Base-by-base conservation (phyloP, 2,113 vertebrate species). In the Vireo altiloquus region DNA sequence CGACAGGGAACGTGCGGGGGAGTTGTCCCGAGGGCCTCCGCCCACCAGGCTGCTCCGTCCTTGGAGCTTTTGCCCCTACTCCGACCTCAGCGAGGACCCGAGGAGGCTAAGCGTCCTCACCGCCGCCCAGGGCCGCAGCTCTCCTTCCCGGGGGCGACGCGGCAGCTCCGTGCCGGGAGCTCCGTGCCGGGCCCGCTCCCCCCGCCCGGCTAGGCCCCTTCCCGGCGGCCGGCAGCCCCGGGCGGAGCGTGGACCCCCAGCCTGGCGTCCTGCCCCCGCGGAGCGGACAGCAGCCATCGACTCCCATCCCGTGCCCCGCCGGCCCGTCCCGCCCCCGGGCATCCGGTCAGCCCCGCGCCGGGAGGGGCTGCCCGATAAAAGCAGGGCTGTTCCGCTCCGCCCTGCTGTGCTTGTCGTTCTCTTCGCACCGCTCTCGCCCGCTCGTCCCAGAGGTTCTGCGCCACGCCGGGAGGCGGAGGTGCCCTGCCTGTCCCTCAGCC, bases 361-460 rank as follows among this genome's bases (percentile, higher is more conserved):
- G 65, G 88, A 54, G 49, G 76, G 80, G 80, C 39, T 22, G 46
- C 33, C 6, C 0, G 1, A 40, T 65, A 74, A 69, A 78, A 37
- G 76, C 35, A 1, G 44, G 21, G 35, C 40, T 7, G 49, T 7
- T 16, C 4, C 4, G 42, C 77, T 65, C 44, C 60, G 52, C 44
- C 30, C 7, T 6, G 28, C 42, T 1, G 27, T 6, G 12, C 11
- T 46, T 1, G 1, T 3, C 2, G 31, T 6, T 33, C 1, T 2
- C 2, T 8, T 7, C 2, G 22, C 35, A 0, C 11, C 11, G 50
- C 15, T 5, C 0, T 4, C 1, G 8, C 7, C 5, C 6, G 10
- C 1, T 2, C 1, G 6, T 1, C 4, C 2, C 6, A 0, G 20
- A 42, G 69, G 10, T 1, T 30, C 54, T 7, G 46, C 39, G 30